Evolutionary conservation across 2,113 vertebrate species (phyloP), one percentile per base, ranked within the genome.

Genomic region (Morone chrysops): DNA sequence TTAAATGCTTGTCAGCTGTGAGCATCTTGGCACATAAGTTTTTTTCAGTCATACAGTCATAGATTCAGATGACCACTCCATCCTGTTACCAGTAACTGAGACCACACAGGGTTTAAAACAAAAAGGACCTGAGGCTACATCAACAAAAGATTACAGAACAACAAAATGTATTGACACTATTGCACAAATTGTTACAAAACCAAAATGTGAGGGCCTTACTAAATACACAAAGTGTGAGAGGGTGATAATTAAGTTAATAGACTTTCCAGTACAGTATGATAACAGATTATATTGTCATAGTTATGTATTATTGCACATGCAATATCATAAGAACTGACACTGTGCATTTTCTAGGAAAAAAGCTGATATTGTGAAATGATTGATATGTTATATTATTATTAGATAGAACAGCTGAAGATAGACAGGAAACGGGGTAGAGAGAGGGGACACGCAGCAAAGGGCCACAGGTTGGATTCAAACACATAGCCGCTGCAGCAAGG

Each of bases 1-100:
- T 85, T 59, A 62, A 57, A 51, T n/a, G 43, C 47, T 50, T 0
- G 7, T 72, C 62, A 79, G 60, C 75, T 80, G 8, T 70, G 70
- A 75, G 48, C 50, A 48, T 61, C 25, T 81, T 25, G 31, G 65
- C 43, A 74, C 81, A 67, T 25, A 20, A 31, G 54, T 74, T 70
- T 75, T 70, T 67, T 50, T 75, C 43, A 17, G 56, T 43, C 13
- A 38, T 10, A 68, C 68, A 73, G 75, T 62, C 53, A 78, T 4
- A 17, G 36, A 59, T 75, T 75, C 67, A 81, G 71, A 31, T 2
- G 18, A 69, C 65, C 53, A 62, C 63, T 84, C 48, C 16, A 36
- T 62, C 57, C 60, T 53, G 43, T 50, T 40, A 57, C 36, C 61
- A 79, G 50, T 48, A 12, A 48, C n/a, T n/a, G 41, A 83, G 71